A percentile compares a stretch with the other conserved stretches of the same genome.
These are phyloP conservation scores for Smithornis capensis DNA, from an alignment of 2,113 vertebrate genomes.

Conservation along the genomic window DNA sequence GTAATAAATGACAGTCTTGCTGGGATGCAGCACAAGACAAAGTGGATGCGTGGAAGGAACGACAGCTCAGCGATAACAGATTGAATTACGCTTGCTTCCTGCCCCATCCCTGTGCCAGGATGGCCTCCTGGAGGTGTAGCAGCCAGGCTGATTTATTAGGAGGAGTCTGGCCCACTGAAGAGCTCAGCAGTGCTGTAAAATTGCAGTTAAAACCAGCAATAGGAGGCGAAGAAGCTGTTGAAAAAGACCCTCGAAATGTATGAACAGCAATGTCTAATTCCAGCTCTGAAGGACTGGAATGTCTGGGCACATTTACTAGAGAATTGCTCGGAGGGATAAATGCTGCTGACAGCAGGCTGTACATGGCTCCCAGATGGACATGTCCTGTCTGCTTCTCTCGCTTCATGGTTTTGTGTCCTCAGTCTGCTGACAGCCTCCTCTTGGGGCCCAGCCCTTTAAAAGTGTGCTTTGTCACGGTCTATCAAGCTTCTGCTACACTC, in stretches of 20 bases:
- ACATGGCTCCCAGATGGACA: background rate
- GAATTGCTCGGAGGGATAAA: background rate
- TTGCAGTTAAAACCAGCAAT: background rate
- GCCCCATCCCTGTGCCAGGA: background rate
- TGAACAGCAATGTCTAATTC: background rate
- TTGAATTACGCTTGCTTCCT: background rate
- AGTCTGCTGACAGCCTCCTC: constrained; percentile 11
- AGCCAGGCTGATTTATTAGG: background rate
- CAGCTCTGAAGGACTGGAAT: background rate
- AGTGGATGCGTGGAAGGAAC: background rate
- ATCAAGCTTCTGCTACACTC: constrained; percentile 3
- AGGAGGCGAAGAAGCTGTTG: background rate
- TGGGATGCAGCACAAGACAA: background rate
- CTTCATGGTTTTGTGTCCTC: background rate
- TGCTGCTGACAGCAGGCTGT: background rate
- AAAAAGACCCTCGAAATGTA: background rate
- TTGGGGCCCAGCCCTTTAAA: constrained; percentile 9
- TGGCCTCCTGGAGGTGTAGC: background rate
- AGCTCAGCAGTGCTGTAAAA: constrained; percentile 2
- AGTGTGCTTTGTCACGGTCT: constrained; percentile 33
- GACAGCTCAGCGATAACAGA: background rate
- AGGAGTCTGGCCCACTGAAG: background rate
- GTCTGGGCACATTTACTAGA: background rate
- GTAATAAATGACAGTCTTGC: background rate
- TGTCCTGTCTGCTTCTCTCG: constrained; percentile 8